Evolutionary conservation across 2,888 invertebrate species (phyloP), one percentile per base, ranked within the genome.

Genomic region (Gortyna flavago): DNA sequence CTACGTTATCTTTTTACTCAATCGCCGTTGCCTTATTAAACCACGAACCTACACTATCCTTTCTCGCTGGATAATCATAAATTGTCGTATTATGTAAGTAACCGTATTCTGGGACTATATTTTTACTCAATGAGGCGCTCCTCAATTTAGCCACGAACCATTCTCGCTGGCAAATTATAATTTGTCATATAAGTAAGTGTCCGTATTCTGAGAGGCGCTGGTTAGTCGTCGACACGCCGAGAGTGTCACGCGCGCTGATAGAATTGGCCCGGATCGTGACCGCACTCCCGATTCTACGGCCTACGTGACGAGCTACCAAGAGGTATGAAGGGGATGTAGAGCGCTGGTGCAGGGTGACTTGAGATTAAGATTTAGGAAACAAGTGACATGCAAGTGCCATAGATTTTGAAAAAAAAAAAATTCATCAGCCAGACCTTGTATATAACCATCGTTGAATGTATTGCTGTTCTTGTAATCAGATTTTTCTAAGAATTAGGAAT

Each of bases 221-320:
- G 77, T 61, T 66, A 75, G 72, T 69, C 75, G 61, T 41, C 74
- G 73, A 66, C 72, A 44, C 59, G 65, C 72, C 38, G 76, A 74
- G 85, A 83, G 76, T 77, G 85, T 86, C 87, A 82, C 87, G 85
- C 81, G 69, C 77, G 78, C 73, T 77, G 87, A 86, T 86, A 79
- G 79, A 82, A 86, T 86, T 86, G 86, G 74, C 84, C 69, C 32
- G 74, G 75, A 81, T 75, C 86, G 87, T 87, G 86, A 82, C 85
- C 85, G 77, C 85, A 79, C 79, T 87, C 69, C 73, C 77, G 85
- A 85, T 75, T 74, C 75, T 81, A 67, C 73, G 66, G 79, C 80
- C 79, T 74, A 85, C 84, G 84, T 84, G 84, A 85, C 79, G 75
- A 70, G 29, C 48, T 67, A 29, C 79, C 54, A 13, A 0, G 21